Evolutionary conservation across 2,888 invertebrate species (phyloP), one percentile per base, ranked within the genome.

Genomic region (Acleris literana): DNA sequence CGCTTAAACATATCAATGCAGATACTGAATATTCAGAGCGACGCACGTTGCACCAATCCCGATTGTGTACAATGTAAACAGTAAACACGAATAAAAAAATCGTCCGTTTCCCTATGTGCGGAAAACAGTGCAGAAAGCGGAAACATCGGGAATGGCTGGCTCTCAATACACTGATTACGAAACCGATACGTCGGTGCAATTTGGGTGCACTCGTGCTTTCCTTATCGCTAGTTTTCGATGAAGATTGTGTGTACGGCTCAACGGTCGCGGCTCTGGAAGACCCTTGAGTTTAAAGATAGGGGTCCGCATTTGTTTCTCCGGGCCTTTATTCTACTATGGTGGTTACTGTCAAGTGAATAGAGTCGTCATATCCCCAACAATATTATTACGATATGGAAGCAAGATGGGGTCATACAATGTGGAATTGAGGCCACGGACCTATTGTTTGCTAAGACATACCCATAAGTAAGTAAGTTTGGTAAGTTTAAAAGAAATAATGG

Each of bases 1-100:
- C 56, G 61, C 51, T 68, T 77, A 80, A 82, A 84, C 81, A 81
- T 82, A 83, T 85, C 83, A 82, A 83, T 82, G 81, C 77, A 76
- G 74, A 75, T 76, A 74, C 72, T 83, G 83, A 80, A 84, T 84
- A 84, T 82, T 83, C 83, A 73, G 64, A 63, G 65, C 69, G 56
- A 52, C 68, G 68, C 75, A 78, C 72, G 74, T 71, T 75, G 76
- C 76, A 75, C 78, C 81, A 79, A 80, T 75, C 77, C 72, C 68
- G 75, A 70, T 74, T 76, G 78, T 77, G 80, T 76, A 76, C 77
- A 76, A 68, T 75, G 79, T 78, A 83, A 85, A 83, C 79, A 81
- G 79, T 81, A 78, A 80, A 81, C 81, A 79, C 7, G 56, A 39
- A 59, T 46, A 59, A 74, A 72, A 33, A 71, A 72, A 73, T 69